phyloP scores from a whole-genome alignment of 2,888 invertebrate species.

The Caenorhabditis sp. region DNA sequence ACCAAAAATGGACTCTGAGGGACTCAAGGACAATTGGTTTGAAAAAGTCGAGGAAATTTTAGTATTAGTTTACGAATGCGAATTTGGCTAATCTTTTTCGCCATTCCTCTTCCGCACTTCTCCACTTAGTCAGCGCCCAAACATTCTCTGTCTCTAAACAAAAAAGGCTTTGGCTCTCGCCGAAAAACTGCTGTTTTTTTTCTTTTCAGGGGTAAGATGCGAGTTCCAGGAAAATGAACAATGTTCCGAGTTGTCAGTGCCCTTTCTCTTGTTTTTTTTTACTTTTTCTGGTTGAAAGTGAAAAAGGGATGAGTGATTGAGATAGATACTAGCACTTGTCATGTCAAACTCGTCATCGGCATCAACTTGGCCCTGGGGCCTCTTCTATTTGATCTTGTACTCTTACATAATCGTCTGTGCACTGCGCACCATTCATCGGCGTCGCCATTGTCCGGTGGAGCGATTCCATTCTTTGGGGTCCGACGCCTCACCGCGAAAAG shows the following conservation, averaged over 20 bases:
- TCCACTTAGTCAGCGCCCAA: slow-evolving; percentile 26
- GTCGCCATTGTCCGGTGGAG: slow-evolving; percentile 15
- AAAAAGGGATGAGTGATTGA: slow-evolving; percentile 25
- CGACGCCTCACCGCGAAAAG: slow-evolving; percentile 1
- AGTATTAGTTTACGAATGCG: slow-evolving; percentile 31
- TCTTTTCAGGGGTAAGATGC: too few species aligned
- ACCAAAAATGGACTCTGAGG: too few species aligned
- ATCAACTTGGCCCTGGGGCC: not conserved
- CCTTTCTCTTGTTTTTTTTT: too few species aligned
- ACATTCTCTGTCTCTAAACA: slow-evolving; percentile 39
- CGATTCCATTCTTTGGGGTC: slow-evolving; percentile 26
- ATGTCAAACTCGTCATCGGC: slow-evolving; percentile 36
- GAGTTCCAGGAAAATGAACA: too few species aligned
- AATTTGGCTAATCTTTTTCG: not conserved
- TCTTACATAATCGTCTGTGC: slow-evolving; percentile 19
- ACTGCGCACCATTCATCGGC: slow-evolving; percentile 17
- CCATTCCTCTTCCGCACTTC: not conserved
- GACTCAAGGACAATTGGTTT: too few species aligned
- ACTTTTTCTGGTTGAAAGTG: not conserved
- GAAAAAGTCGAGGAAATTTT: too few species aligned
- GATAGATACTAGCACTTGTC: slow-evolving; percentile 50
- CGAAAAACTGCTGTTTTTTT: not conserved
- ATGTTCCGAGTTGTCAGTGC: too few species aligned
- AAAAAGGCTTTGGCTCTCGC: slow-evolving; percentile 21
- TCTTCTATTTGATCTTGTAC: slow-evolving; percentile 8